phyloP scores from a whole-genome alignment of 2,113 vertebrate species.

The Ancistrus triradiatus region DNA sequence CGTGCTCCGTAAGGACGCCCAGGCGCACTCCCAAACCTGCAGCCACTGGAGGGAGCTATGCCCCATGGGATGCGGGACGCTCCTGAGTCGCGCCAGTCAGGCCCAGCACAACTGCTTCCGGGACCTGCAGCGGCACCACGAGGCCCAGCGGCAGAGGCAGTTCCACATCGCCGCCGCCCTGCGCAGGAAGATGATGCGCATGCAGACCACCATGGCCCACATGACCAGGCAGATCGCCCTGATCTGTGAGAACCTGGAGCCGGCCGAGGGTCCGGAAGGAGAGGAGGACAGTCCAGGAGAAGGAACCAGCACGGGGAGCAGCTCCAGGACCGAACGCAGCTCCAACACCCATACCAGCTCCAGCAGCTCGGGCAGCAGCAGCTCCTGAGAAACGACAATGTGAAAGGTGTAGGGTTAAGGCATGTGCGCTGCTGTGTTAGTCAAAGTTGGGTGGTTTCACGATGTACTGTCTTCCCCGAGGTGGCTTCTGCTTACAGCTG shows the following conservation, averaged over 20 bases:
- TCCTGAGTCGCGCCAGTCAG: constrained; percentile 41
- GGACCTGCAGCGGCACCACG: constrained; percentile 51
- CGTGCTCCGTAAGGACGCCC: constrained; percentile 51
- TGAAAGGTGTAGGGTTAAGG: too few relatives aligned
- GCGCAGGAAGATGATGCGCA: constrained; percentile 47
- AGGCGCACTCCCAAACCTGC: constrained; percentile 55
- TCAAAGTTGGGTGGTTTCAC: too few relatives aligned
- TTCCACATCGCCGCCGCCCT: constrained; percentile 32
- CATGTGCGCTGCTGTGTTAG: too few relatives aligned
- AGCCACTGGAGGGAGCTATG: constrained; percentile 48
- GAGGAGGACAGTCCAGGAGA: constrained; percentile 24
- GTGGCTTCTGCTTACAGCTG: too few relatives aligned
- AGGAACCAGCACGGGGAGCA: constrained; percentile 19
- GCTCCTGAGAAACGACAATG: constrained; percentile 10
- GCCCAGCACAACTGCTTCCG: constrained; percentile 60
- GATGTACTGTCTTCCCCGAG: too few relatives aligned
- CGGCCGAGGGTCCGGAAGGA: constrained; percentile 15
- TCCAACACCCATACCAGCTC: not conserved
- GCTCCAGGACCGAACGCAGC: constrained; percentile 2
- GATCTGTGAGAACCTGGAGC: constrained; percentile 48
- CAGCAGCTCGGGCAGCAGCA: constrained; percentile 22
- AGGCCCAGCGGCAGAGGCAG: constrained; percentile 36
- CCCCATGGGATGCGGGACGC: constrained; percentile 58
- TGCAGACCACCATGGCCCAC: constrained; percentile 49
- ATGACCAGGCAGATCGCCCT: constrained; percentile 45